Base-by-base conservation (phyloP, 2,113 vertebrate species). In the Cromileptes altivelis region DNA sequence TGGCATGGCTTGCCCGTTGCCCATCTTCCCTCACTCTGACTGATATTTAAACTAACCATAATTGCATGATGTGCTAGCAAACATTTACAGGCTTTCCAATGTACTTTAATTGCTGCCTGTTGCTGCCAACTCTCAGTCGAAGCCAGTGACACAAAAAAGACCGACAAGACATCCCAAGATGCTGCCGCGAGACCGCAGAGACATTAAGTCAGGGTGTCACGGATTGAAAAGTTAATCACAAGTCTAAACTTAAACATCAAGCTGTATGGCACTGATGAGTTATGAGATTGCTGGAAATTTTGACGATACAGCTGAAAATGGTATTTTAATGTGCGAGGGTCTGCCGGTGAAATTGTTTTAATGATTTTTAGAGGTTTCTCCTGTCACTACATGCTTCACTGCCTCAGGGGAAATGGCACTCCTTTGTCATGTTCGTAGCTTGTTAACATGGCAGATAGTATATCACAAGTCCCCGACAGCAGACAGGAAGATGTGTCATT, bases 61-160 rank as follows among this genome's bases (percentile, higher is more conserved):
- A 94, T 94, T 93, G 89, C 88, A 91, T 78, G 90, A 95, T 92
- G 77, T 91, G 92, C 86, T 76, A 53, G 81, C 91, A 89, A 88
- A 91, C 88, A 88, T 91, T 89, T 91, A 82, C 80, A 85, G 83
- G 80, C 89, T 82, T 88, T 87, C 88, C 82, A 86, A 42, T 52
- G 81, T 65, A 71, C 73, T 84, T 81, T 94, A 92, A 94, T 93
- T 92, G 83, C 72, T 57, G 88, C 77, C 84, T 90, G 4, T 88
- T 55, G 77, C 80, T 92, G 87, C 92, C 91, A 93, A 79, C 57
- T 85, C 69, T 90, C 75, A 78, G 85, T 82, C 74, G 88, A 93
- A 88, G 85, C 82, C 89, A 90, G 83, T 89, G 85, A 78, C 74
- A 86, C 67, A 64, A 81, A 89, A 88, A 82, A 91, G 72, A 79